Conservation (phyloP, 2,888 invertebrate species). For the Chironomus tentans region DNA sequence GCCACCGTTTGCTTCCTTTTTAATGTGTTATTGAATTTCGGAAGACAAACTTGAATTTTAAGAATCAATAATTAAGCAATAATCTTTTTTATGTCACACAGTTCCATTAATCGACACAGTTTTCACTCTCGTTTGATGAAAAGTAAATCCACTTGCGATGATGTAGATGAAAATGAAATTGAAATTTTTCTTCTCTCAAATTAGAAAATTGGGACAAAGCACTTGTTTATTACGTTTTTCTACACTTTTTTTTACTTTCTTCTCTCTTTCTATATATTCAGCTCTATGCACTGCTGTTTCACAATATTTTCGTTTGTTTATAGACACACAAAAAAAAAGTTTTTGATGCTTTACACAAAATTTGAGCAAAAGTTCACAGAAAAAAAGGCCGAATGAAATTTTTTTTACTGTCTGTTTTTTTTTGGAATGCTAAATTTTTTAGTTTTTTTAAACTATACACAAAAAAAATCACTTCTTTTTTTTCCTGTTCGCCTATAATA, state of each 20-base stretch:
- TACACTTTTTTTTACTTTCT: too few species aligned
- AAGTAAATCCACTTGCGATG: background rate
- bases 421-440: background rate
- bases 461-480: background rate
- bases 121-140: slow-evolving; percentile 21
- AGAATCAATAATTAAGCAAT: too few species aligned
- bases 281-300: background rate
- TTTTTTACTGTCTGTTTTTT: too few species aligned
- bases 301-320: background rate
- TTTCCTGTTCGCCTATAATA: background rate
- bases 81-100: background rate
- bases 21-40: too few species aligned
- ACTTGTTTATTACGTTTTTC: background rate
- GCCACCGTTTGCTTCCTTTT: too few species aligned
- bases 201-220: slow-evolving; percentile 22
- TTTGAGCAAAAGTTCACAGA: too few species aligned
- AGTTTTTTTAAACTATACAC: background rate
- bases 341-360: background rate
- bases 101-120: slow-evolving; percentile 12
- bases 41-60: too few species aligned
- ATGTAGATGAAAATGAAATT: slow-evolving; percentile 23
- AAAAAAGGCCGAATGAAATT: background rate
- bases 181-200: slow-evolving; percentile 5
- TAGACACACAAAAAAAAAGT: background rate
- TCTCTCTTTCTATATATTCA: background rate